Evolutionary conservation across 2,113 vertebrate genomes (phyloP).

Genomic region (Pomatostomus ruficeps): DNA sequence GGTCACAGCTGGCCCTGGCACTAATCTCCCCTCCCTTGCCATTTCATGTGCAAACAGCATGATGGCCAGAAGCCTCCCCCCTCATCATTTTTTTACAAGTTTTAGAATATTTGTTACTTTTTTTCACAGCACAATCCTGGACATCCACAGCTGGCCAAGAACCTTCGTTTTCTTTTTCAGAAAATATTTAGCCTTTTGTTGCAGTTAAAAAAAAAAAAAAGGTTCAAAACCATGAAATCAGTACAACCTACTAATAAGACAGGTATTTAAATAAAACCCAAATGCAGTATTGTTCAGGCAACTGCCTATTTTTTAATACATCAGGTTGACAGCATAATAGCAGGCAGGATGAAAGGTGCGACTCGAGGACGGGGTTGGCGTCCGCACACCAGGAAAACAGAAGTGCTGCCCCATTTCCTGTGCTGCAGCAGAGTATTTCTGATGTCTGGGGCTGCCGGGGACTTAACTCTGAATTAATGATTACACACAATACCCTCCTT

Average conservation of each 20-base stretch:
- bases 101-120: slow-evolving; percentile 12
- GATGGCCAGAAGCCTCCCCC: not conserved
- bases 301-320: slow-evolving; percentile 29
- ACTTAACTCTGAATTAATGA: slow-evolving; percentile 62
- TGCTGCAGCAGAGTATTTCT: slow-evolving; percentile 49
- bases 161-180: not conserved
- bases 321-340: slow-evolving; percentile 39
- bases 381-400: slow-evolving; percentile 49
- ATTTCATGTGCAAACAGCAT: not conserved
- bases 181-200: slow-evolving; percentile 44
- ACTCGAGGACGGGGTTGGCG: slow-evolving; percentile 19
- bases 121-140: slow-evolving; percentile 3
- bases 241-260: slow-evolving; percentile 29
- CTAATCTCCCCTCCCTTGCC: not conserved
- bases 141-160: not conserved
- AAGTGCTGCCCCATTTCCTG: slow-evolving; percentile 60
- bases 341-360: slow-evolving; percentile 48
- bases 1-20: not conserved
- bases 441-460: slow-evolving; percentile 46
- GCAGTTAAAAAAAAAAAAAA: not conserved
- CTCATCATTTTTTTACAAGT: slow-evolving; percentile 25
- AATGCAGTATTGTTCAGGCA: slow-evolving; percentile 50
- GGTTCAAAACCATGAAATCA: slow-evolving; percentile 16
- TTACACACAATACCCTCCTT: slow-evolving; percentile 57
- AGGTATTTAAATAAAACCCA: slow-evolving; percentile 57